Base-by-base conservation (phyloP, 2,888 invertebrate genomes). In the Tholera decimalis region DNA sequence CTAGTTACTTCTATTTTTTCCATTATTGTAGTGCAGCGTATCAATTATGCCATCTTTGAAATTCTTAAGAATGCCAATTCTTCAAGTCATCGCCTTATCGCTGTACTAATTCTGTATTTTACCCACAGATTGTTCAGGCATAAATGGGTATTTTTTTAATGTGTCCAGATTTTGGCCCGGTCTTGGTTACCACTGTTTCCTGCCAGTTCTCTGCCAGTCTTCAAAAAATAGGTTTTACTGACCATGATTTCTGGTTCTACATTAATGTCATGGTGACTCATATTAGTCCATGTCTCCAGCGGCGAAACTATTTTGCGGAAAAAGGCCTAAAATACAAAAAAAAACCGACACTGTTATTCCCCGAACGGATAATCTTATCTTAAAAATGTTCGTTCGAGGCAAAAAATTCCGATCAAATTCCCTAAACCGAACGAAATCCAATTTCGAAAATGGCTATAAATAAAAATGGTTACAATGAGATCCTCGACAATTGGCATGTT, bases 401-500 rank as follows among this genome's bases (percentile, higher is more conserved):
- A 73, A 80, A 80, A 82, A 76, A 35, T 28, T 20, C 35, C 51
- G 44, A 54, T 58, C 58, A 74, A 71, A 85, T 74, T 71, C 67
- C 74, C 68, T 73, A 74, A 77, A 73, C 15, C 62, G 28, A 66
- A 58, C 65, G 80, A 84, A 79, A 80, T 77, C 61, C 62, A 59
- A 70, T 64, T 55, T 66, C 56, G 37, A 61, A 65, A 76, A 68
- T 51, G 65, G 62, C 62, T 41, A 81, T 74, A 80, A 83, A 82
- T 76, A 85, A 71, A 63, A 68, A 64, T 75, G 68, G 75, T 78
- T 79, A 86, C 87, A 89, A 89, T 75, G 86, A 89, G 88, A 85
- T 86, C 86, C 85, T 84, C 83, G 82, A 83, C 90, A 89, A 91
- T 89, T 88, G 92, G 91, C 89, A 92, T 92, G 89, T 91, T 91